Evolutionary conservation across 2,797 vertebrate species (phyloP).

Genomic region (Dermochelys coriacea): DNA sequence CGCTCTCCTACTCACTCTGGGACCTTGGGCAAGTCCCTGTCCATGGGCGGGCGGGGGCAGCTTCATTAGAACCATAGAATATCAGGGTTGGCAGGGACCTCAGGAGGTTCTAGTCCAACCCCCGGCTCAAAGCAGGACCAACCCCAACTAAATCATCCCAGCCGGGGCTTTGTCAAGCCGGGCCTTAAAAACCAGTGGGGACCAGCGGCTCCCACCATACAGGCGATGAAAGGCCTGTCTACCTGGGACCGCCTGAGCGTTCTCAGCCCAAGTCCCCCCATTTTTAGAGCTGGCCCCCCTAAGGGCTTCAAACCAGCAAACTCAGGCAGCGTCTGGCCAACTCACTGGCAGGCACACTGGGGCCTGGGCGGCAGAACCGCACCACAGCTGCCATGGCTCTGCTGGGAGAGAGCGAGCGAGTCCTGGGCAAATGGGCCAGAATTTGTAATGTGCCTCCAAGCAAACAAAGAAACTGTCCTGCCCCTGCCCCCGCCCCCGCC

Average conservation of each 20-base stretch:
- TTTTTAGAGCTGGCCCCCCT: neutral
- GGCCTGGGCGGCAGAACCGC: neutral
- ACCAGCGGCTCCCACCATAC: neutral
- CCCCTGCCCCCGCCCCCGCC: accelerated
- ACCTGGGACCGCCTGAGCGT: neutral
- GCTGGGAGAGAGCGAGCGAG: neutral
- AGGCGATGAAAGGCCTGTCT: no score
- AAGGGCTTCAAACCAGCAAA: no score
- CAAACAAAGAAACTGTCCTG: neutral
- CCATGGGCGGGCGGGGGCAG: no score
- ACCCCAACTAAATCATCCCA: no score
- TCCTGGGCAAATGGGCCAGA: neutral
- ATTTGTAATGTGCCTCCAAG: neutral
- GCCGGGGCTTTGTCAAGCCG: no score
- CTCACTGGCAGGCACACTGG: neutral
- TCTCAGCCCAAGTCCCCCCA: neutral
- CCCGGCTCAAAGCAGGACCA: no score
- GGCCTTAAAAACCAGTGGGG: no score
- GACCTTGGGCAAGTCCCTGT: no score
- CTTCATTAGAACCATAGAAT: neutral
- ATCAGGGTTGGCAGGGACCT: no score
- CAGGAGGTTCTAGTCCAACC: no score
- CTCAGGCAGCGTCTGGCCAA: neutral
- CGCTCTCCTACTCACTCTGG: no score
- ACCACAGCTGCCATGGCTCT: neutral